A percentile compares a stretch with the other conserved stretches of the same genome.
Evolutionary conservation across 2,113 vertebrate genomes (phyloP).

Genomic region (Odontesthes bonariensis): DNA sequence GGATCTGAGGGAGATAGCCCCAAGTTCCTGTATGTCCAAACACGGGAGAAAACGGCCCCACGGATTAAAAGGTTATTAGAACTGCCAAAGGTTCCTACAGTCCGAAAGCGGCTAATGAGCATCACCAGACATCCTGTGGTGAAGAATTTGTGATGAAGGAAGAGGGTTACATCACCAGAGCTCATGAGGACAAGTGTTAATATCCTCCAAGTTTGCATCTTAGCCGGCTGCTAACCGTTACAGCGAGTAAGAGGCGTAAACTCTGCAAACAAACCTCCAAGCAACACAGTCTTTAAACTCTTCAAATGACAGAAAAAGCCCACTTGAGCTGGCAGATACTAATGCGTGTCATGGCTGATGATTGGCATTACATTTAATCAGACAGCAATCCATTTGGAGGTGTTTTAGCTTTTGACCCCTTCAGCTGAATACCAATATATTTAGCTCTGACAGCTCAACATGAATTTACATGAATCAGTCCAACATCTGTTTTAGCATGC

Average conservation of each 20-base stretch:
- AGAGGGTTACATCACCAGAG: constrained; percentile 11
- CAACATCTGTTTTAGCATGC: constrained; percentile 61
- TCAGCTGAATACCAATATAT: constrained; percentile 30
- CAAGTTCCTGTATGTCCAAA: no score
- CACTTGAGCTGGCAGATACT: neutral
- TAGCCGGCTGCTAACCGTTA: constrained; percentile 1
- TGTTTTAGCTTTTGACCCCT: constrained; percentile 40
- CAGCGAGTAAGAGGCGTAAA: neutral
- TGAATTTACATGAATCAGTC: constrained; percentile 68
- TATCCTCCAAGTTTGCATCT: constrained; percentile 8
- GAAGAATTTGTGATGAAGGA: constrained; percentile 15
- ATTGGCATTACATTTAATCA: neutral
- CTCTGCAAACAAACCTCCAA: neutral
- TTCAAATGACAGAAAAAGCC: neutral
- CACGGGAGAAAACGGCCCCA: no score
- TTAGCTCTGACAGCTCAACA: constrained; percentile 35
- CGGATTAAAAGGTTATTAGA: no score
- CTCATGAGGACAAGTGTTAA: neutral
- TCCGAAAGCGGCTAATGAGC: no score
- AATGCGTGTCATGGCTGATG: constrained; percentile 2
- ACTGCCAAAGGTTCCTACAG: no score
- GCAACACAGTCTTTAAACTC: neutral
- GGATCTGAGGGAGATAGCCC: no score
- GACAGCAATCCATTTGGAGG: constrained; percentile 4
- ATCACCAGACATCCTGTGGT: constrained; percentile 22